Percentiles rank a stretch among this genome's conserved stretches.
phyloP scores from a whole-genome alignment of 2,113 vertebrate genomes.

The Ictalurus punctatus region DNA sequence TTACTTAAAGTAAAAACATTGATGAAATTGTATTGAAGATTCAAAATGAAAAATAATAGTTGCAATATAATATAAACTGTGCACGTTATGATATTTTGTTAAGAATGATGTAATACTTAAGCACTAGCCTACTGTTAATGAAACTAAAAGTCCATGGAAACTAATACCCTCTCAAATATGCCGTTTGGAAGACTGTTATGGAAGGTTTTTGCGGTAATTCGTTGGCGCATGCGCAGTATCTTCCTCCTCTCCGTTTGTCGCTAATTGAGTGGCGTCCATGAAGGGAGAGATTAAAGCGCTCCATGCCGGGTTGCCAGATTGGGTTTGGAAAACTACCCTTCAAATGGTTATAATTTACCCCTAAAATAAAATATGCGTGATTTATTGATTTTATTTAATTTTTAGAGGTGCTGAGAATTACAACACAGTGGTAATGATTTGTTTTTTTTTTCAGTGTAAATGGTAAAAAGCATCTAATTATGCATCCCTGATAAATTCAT shows the following conservation, averaged over 20 bases:
- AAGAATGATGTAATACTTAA: neutral
- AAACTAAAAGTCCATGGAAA: neutral
- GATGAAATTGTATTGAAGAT: neutral
- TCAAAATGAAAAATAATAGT: neutral
- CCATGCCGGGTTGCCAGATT: slow-evolving; percentile 52
- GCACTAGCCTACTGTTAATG: neutral
- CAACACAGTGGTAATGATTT: neutral
- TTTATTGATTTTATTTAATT: no score
- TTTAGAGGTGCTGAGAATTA: neutral
- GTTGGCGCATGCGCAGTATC: slow-evolving; percentile 9
- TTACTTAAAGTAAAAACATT: neutral
- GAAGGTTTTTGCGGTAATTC: neutral
- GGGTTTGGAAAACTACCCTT: no score
- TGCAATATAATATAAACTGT: neutral
- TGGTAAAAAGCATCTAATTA: neutral
- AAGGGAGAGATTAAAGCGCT: neutral
- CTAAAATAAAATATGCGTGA: neutral
- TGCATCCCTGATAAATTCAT: neutral
- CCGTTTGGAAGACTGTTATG: neutral
- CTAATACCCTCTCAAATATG: neutral
- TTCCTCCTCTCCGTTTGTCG: neutral
- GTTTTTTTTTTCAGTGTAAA: neutral
- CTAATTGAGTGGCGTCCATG: neutral
- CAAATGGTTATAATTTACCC: slow-evolving; percentile 38
- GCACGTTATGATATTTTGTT: neutral